Percentiles rank a stretch among this genome's conserved stretches.
Evolutionary conservation across 1,140 invertebrate genomes (phyloP).

Genomic region (Metopolophium dirhodum): DNA sequence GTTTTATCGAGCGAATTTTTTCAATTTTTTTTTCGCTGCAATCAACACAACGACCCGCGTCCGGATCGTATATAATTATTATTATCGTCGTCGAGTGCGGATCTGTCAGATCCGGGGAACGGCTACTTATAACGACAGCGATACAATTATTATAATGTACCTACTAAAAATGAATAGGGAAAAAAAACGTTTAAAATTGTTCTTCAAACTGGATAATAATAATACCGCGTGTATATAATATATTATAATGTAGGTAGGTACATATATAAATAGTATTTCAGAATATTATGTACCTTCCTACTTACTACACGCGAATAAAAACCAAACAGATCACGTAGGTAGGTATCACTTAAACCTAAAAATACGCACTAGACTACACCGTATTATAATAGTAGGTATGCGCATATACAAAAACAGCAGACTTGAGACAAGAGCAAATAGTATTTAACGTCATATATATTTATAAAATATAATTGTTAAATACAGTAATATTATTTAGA

Average conservation of each 20-base stretch:
- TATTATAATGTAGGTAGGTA: background rate
- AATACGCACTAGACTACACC: background rate
- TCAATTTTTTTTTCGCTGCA: background rate
- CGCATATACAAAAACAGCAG: background rate
- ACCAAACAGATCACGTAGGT: background rate
- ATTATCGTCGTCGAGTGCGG: background rate
- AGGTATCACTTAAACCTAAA: background rate
- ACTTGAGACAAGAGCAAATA: background rate
- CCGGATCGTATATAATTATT: background rate
- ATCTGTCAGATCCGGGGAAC: background rate
- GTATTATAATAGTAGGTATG: no score
- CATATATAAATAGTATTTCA: background rate
- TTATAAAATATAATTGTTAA: no score
- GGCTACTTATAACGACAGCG: background rate
- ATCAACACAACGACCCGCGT: background rate
- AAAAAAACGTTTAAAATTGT: background rate
- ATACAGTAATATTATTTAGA: background rate
- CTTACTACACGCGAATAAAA: background rate
- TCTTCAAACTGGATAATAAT: background rate
- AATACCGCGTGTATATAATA: background rate
- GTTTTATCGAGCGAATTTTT: background rate
- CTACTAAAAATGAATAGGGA: background rate
- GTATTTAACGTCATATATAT: no score
- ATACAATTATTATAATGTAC: background rate
- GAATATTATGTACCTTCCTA: background rate